A percentile compares a stretch with the other conserved stretches of the same genome.
Evolutionary conservation across 2,113 vertebrate species (phyloP).

Genomic region (Electrona antarctica): DNA sequence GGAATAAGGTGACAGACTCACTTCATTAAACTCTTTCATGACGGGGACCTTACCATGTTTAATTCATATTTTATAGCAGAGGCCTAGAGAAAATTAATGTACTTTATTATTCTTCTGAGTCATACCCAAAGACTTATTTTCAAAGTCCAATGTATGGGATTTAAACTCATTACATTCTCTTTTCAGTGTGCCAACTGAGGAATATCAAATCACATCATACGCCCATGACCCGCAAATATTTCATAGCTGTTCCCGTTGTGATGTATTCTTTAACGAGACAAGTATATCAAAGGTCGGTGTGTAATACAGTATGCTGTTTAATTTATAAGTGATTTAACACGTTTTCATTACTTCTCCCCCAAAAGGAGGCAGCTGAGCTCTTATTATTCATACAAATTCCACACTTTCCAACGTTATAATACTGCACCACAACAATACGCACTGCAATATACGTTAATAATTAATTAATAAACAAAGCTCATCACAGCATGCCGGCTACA

Average conservation of each 20-base stretch:
- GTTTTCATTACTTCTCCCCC: neutral
- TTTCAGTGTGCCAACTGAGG: neutral
- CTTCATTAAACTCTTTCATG: neutral
- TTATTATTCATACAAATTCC: neutral
- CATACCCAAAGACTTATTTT: neutral
- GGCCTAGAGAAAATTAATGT: neutral
- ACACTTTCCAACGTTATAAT: neutral
- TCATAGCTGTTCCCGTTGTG: neutral
- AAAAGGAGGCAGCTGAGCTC: neutral
- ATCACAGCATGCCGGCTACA: too few relatives aligned
- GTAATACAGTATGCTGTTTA: neutral
- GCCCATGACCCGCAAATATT: neutral
- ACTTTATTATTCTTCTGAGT: neutral
- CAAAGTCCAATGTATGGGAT: neutral
- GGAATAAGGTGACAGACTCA: too few relatives aligned
- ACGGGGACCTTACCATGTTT: neutral
- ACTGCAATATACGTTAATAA: too few relatives aligned
- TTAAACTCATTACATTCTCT: neutral
- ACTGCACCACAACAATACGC: neutral
- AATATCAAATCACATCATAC: neutral
- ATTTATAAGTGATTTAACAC: neutral
- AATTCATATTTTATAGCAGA: slow-evolving; percentile 17
- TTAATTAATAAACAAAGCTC: too few relatives aligned
- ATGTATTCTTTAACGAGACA: neutral
- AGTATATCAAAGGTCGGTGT: neutral